phyloP scores from a whole-genome alignment of 2,888 invertebrate species.

The Acanthosepion esculentum region DNA sequence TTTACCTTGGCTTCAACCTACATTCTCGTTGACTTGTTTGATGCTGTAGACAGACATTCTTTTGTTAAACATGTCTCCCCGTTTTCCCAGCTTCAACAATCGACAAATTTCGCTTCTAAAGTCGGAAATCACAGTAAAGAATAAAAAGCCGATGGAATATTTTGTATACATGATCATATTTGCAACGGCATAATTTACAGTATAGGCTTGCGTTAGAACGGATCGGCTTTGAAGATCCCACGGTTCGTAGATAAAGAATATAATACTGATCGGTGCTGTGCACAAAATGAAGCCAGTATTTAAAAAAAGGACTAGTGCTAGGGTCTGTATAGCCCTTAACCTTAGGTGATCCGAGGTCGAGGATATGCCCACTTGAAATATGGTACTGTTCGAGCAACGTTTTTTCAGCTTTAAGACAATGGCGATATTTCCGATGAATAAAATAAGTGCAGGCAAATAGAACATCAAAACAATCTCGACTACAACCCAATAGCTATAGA shows the following conservation, averaged over 20 bases:
- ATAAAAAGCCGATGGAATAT: constrained; percentile 37
- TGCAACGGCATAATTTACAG: neutral
- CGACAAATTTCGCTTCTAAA: neutral
- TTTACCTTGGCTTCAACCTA: neutral
- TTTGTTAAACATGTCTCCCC: neutral
- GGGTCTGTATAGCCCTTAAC: neutral
- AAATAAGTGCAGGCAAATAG: neutral
- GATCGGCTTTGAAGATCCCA: neutral
- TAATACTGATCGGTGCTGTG: neutral
- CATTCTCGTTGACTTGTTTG: neutral
- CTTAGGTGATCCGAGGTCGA: neutral
- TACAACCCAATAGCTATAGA: constrained; percentile 20
- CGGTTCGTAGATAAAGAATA: neutral
- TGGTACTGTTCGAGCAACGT: neutral
- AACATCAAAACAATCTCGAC: neutral
- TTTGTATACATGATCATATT: constrained; percentile 23
- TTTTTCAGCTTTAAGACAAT: constrained; percentile 33
- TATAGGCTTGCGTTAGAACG: neutral
- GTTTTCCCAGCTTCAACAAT: neutral
- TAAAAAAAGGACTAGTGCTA: neutral
- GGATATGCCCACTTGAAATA: neutral
- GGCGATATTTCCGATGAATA: constrained; percentile 36
- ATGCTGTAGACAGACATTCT: neutral
- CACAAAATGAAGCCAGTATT: neutral
- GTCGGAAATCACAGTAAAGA: constrained; percentile 36